Conservation (phyloP, 2,888 invertebrate genomes). For the Leptopilina drosophilae region DNA sequence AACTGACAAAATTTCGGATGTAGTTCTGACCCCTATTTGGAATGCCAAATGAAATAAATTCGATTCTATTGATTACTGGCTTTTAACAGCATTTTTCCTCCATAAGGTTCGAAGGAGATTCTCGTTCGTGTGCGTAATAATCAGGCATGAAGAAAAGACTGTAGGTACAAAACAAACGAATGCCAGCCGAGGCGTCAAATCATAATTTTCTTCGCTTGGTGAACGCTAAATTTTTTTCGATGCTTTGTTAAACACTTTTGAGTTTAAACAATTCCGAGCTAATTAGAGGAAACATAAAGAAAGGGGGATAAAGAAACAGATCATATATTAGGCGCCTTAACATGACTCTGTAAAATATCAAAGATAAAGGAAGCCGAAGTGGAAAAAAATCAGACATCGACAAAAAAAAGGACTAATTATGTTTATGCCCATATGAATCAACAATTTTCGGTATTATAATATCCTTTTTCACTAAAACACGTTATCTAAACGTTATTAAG, state of each 20-base stretch:
- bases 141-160: constrained; percentile 55
- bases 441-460: not conserved
- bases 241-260: constrained; percentile 49
- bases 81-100: too few species aligned
- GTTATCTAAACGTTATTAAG: too few species aligned
- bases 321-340: constrained; percentile 66
- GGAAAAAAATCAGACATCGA: not conserved
- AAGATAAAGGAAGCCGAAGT: constrained; percentile 53
- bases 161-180: constrained; percentile 49
- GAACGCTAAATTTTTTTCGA: constrained; percentile 53
- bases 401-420: constrained; percentile 26
- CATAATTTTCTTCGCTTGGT: constrained; percentile 62
- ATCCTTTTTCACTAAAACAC: not conserved
- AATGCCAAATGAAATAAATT: too few species aligned
- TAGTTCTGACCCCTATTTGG: too few species aligned
- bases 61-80: too few species aligned
- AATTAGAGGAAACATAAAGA: constrained; percentile 21
- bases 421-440: not conserved
- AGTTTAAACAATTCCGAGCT: not conserved
- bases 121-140: constrained; percentile 54
- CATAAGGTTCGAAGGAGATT: not conserved
- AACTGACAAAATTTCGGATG: too few species aligned
- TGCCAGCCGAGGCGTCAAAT: constrained; percentile 59
- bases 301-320: constrained; percentile 50
- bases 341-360: constrained; percentile 66